Evolutionary conservation across 2,888 invertebrate genomes (phyloP), one percentile per base, ranked within the genome.

Genomic region (Zeuzera pyrina): DNA sequence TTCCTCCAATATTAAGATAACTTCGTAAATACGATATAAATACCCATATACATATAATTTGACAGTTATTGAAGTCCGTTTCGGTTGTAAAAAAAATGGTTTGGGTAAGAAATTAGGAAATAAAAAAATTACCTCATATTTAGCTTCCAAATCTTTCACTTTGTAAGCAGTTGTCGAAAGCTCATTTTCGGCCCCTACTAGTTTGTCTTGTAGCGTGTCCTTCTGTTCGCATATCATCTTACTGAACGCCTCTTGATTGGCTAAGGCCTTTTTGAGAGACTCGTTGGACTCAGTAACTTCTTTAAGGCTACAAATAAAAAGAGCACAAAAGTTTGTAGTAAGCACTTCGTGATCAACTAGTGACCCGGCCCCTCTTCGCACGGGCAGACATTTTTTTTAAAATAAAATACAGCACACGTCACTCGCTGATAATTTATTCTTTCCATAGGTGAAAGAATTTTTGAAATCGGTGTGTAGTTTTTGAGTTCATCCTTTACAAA

Each of bases 161-260:
- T 31, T 29, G 1, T 37, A 19, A 1, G 30, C 28, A 2, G 41
- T 16, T 1, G 28, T 16, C 4, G 25, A 15, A 5, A 42, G 39
- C 6, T 47, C 45, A 4, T 51, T 53, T 23, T 58, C 57, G 15
- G 51, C 29, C 1, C 34, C 34, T 1, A 49, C 43, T 8, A 60
- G 33, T 30, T 51, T 53, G 12, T 55, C 57, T 31, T 59, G 47
- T 10, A 60, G 44, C 10, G 36, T 32, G 12, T 36, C 49, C 15
- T 55, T 57, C 16, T 57, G 50, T 2, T 54, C 50, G 33, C 47
- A 42, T 6, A 62, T 34, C 3, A 38, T 46, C 26, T 47, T 46
- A 3, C 52, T 55, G 27, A 50, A 57, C 15, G 44, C 38, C 11
- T 62, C 59, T 33, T 62, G 59, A 34, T 60, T 56, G 10, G 37